Base-by-base conservation (phyloP, 1,140 invertebrate species). In the Cotesia chilonis region DNA sequence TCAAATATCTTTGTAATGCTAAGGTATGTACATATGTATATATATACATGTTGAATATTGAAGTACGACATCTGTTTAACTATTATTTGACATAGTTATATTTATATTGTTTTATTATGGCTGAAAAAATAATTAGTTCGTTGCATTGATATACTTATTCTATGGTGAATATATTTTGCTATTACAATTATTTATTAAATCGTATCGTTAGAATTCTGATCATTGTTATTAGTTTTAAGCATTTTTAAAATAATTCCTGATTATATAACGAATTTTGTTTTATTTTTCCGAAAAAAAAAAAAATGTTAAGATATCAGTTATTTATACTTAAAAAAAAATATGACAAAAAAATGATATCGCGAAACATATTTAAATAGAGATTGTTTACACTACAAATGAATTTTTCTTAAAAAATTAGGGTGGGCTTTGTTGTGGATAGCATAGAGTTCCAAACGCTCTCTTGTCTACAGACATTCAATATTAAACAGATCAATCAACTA, bases 401-500 rank as follows among this genome's bases (percentile, higher is more conserved):
- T 67, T 52, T 71, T 47, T 73, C 7, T 71, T 68, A 73, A 78
- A 76, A 70, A 74, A 66, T 72, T 66, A 14, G 64, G 64, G 64
- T 51, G 76, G 75, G 79, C 77, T 85, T 28, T 78, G 80, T 38
- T 41, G 83, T 81, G 79, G 82, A 76, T 84, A 85, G 84, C 83
- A 87, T 85, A 85, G 85, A 87, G 85, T 87, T 87, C 85, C 84
- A 87, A 87, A 87, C 84, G 85, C 85, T 87, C 84, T 82, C 82
- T 86, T 82, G 83, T 85, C 84, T 86, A 87, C 85, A 87, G 83
- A 87, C 85, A 87, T 87, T 85, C 84, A 86, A 85, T 85, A 87
- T 85, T 86, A 85, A 87, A 87, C 85, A 87, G 84, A 85, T 87
- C 83, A 86, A 84, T 86, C 82, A 87, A 87, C 84, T 87, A 87